Base-by-base conservation (phyloP, 2,888 invertebrate genomes). In the Escarpia spicata region DNA sequence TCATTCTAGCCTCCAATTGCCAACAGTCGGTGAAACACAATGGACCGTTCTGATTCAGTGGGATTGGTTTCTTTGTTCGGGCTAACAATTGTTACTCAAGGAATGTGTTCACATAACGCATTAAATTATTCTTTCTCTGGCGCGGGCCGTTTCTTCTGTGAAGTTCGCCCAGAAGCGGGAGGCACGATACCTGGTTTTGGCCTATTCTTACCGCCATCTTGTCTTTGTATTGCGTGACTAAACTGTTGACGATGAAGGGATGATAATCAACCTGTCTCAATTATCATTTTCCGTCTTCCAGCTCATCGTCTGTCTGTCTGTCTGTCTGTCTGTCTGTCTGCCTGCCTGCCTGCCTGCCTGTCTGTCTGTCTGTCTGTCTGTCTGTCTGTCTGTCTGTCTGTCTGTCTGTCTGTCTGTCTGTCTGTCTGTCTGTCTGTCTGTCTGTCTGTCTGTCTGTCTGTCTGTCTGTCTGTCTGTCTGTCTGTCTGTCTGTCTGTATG, bases 11-110 rank as follows among this genome's bases (percentile, higher is more conserved):
- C 75, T 75, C 6, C 26, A 0, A 75, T n/a, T 19, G 15, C 75
- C 75, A 6, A 6, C 6, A 52, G 75, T n/a, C 19, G 26, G 26
- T 26, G 75, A 26, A 26, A 75, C 75, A 75, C 75, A 75, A 75
- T 75, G 75, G 4, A 26, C 26, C 26, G 19, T 75, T 75, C 75
- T 26, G 75, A 75, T 2, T 26, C n/a, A 75, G 75, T n/a, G 1
- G 26, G n/a, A 75, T n/a, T 75, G 75, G 75, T 75, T 75, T 75
- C 75, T 75, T 75, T 75, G 75, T 75, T 75, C 26, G n/a, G 75
- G 3, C n/a, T 75, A 26, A n/a, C 75, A 19, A n/a, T n/a, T 75
- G 26, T 75, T 3, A 75, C 4, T 75, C 26, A 4, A 26, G 19
- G 75, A 75, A 75, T 75, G 52, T 52, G 52, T 9, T 52, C 52